phyloP scores from a whole-genome alignment of 2,888 invertebrate species.

The Crematogaster levior region DNA sequence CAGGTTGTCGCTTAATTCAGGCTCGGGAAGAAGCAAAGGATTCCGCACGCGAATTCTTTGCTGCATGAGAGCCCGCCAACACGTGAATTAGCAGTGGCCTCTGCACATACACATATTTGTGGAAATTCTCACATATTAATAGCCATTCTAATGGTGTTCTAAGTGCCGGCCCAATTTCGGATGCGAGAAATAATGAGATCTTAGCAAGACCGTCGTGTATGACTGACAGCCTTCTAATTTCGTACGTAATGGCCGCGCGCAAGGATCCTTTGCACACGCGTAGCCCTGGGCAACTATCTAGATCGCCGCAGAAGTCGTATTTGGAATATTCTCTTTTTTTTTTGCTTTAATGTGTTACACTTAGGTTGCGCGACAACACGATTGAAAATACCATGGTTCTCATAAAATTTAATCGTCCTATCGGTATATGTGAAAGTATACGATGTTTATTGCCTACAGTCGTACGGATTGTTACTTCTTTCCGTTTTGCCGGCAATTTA shows the following conservation, averaged over 20 bases:
- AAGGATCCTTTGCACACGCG: slow-evolving; percentile 27
- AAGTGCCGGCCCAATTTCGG: slow-evolving; percentile 13
- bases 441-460: background rate
- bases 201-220: slow-evolving; percentile 21
- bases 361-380: slow-evolving; percentile 3
- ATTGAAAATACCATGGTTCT: slow-evolving; percentile 18
- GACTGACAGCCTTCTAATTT: slow-evolving; percentile 48
- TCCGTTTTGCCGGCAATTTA: background rate
- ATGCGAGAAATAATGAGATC: slow-evolving; percentile 32
- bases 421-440: slow-evolving; percentile 9
- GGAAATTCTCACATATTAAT: slow-evolving; percentile 18
- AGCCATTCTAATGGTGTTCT: background rate
- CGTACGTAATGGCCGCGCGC: slow-evolving; percentile 14
- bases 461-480: background rate
- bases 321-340: slow-evolving; percentile 12
- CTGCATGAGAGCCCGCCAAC: background rate
- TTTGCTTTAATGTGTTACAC: background rate
- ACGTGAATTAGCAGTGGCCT: background rate
- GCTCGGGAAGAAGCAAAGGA: background rate
- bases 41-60: background rate
- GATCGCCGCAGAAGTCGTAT: slow-evolving; percentile 38
- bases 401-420: slow-evolving; percentile 36
- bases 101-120: slow-evolving; percentile 1
- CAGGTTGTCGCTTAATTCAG: slow-evolving; percentile 21
- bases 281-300: slow-evolving; percentile 15